phyloP scores from a whole-genome alignment of 2,797 vertebrate genomes.

The Capromys pilorides region DNA sequence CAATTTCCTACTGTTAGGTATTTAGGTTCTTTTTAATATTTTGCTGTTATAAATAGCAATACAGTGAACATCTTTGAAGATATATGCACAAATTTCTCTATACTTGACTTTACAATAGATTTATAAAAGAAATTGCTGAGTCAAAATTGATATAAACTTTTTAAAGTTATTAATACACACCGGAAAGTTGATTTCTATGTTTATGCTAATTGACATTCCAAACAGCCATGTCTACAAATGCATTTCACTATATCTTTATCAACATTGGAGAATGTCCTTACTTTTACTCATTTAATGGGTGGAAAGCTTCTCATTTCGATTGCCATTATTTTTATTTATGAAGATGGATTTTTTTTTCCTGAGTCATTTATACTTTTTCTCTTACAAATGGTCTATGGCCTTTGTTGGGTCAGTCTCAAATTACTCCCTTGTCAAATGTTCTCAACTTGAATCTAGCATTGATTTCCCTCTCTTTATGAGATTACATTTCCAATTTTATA shows the following conservation, averaged over 20 bases:
- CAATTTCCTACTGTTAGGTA: background rate
- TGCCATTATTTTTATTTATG: constrained; percentile 61
- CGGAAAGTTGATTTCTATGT: constrained; percentile 67
- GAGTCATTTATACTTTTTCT: constrained; percentile 61
- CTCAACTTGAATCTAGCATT: constrained; percentile 43
- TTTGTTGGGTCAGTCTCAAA: constrained; percentile 52
- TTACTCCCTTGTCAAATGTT: constrained; percentile 64
- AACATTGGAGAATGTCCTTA: constrained; percentile 38
- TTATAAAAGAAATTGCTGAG: constrained; percentile 67
- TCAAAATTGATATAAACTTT: constrained; percentile 63
- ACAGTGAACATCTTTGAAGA: constrained; percentile 50
- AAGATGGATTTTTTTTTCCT: constrained; percentile 55
- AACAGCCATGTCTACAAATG: constrained; percentile 65
- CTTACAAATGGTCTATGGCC: background rate
- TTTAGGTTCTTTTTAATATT: constrained; percentile 47
- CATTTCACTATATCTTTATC: constrained; percentile 45
- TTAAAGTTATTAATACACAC: constrained; percentile 66
- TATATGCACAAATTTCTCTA: constrained; percentile 54
- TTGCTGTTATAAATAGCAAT: constrained; percentile 62
- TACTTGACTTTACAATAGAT: constrained; percentile 62
- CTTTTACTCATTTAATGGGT: constrained; percentile 32
- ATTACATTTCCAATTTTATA: constrained; percentile 64
- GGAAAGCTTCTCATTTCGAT: constrained; percentile 49
- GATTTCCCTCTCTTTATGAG: constrained; percentile 58
- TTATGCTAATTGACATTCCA: constrained; percentile 60